Conservation (phyloP, 2,888 invertebrate species). For the Monochamus alternatus region DNA sequence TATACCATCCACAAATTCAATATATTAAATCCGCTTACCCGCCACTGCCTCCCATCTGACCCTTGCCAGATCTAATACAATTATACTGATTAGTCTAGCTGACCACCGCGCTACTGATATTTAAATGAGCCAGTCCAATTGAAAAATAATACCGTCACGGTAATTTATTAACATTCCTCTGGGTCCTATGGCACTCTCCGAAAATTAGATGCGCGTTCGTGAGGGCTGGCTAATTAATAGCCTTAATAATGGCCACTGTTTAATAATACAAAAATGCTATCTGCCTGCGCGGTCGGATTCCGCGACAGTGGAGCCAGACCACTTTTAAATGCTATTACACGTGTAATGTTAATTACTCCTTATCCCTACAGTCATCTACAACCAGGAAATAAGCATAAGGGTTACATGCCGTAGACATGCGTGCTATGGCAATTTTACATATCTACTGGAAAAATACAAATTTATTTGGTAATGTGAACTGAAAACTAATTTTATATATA, state of each 20-base stretch:
- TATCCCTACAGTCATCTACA: too few relatives aligned
- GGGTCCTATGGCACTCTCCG: slow-evolving; percentile 18
- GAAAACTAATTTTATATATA: too few relatives aligned
- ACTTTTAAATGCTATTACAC: background rate
- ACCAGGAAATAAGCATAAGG: too few relatives aligned
- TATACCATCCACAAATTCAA: too few relatives aligned
- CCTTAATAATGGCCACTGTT: slow-evolving; percentile 14
- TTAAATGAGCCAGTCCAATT: slow-evolving; percentile 29
- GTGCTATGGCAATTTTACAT: too few relatives aligned
- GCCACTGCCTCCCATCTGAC: slow-evolving; percentile 22
- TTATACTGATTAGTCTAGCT: slow-evolving; percentile 27
- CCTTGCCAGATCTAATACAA: slow-evolving; percentile 33
- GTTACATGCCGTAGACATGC: too few relatives aligned
- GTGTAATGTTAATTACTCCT: too few relatives aligned
- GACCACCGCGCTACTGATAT: slow-evolving; percentile 7
- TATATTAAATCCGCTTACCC: too few relatives aligned
- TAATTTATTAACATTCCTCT: slow-evolving; percentile 29
- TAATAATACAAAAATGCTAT: background rate
- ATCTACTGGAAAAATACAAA: too few relatives aligned
- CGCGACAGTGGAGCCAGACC: background rate
- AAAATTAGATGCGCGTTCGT: slow-evolving; percentile 26
- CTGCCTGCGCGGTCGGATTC: background rate
- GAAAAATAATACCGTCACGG: slow-evolving; percentile 32
- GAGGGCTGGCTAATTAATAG: slow-evolving; percentile 22
- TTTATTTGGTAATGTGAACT: too few relatives aligned